Evolutionary conservation across 2,888 invertebrate genomes (phyloP).

Genomic region (Phengaris arion): DNA sequence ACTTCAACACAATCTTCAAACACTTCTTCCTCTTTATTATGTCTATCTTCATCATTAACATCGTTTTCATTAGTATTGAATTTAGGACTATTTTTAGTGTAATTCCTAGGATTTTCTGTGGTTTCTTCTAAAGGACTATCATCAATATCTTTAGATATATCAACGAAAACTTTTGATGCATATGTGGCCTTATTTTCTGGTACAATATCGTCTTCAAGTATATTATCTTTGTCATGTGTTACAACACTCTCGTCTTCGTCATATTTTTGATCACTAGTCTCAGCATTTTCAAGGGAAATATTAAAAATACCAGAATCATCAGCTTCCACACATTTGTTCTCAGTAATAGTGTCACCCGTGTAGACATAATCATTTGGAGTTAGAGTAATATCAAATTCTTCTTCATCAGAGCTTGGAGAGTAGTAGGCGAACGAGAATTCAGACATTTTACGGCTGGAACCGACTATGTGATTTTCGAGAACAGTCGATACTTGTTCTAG

Average conservation of each 20-base stretch:
- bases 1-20: constrained; percentile 64
- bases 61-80: neutral
- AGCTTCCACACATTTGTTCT: constrained; percentile 35
- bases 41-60: constrained; percentile 29
- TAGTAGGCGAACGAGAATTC: constrained; percentile 49
- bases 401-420: constrained; percentile 46
- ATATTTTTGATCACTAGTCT: constrained; percentile 15
- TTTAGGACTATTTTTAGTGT: neutral
- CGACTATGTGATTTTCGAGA: constrained; percentile 62
- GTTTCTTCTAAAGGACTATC: neutral
- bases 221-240: neutral
- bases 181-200: neutral
- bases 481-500: constrained; percentile 67
- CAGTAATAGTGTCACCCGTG: constrained; percentile 61
- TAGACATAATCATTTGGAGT: constrained; percentile 53
- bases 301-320: constrained; percentile 47
- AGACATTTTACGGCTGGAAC: constrained; percentile 59
- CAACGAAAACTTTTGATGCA: neutral
- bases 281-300: constrained; percentile 33
- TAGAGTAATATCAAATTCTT: constrained; percentile 58
- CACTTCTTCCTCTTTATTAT: constrained; percentile 44
- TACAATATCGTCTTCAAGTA: neutral
- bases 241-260: neutral
- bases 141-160: neutral
- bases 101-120: neutral